Evolutionary conservation across 2,113 vertebrate species (phyloP).

Genomic region (Sarotherodon lohbergeri): DNA sequence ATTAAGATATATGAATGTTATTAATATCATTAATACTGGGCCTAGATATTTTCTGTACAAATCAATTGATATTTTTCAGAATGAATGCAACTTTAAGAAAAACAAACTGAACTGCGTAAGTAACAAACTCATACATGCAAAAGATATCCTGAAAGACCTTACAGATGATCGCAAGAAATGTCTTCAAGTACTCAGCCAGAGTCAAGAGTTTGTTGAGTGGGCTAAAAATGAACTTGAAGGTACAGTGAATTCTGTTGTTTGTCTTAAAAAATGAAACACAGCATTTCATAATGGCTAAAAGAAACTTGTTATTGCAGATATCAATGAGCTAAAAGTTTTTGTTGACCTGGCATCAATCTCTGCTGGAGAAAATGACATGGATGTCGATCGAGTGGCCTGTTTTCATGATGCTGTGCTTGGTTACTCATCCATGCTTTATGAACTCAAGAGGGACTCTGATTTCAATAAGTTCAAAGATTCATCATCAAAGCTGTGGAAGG

Average conservation of each 20-base stretch:
- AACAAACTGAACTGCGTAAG: too few species aligned
- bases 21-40: too few species aligned
- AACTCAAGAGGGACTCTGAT: constrained; percentile 56
- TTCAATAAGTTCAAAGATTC: constrained; percentile 67
- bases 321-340: constrained; percentile 86
- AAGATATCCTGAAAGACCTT: constrained; percentile 68
- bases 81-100: too few species aligned
- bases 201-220: constrained; percentile 78
- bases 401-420: constrained; percentile 86
- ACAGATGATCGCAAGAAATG: constrained; percentile 60
- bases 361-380: constrained; percentile 88
- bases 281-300: neutral
- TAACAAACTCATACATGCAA: constrained; percentile 58
- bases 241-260: constrained; percentile 16
- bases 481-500: constrained; percentile 80
- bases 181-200: constrained; percentile 66
- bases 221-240: constrained; percentile 78
- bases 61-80: too few species aligned
- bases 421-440: constrained; percentile 80
- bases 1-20: too few species aligned
- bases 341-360: constrained; percentile 91
- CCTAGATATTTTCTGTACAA: too few species aligned
- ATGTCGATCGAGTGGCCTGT: constrained; percentile 85
- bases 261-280: neutral
- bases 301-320: constrained; percentile 58